A percentile compares a stretch with the other conserved stretches of the same genome.
These are phyloP conservation scores for Pseudochirops cupreus DNA, from an alignment of 2,797 vertebrate genomes.

Conservation along the genomic window DNA sequence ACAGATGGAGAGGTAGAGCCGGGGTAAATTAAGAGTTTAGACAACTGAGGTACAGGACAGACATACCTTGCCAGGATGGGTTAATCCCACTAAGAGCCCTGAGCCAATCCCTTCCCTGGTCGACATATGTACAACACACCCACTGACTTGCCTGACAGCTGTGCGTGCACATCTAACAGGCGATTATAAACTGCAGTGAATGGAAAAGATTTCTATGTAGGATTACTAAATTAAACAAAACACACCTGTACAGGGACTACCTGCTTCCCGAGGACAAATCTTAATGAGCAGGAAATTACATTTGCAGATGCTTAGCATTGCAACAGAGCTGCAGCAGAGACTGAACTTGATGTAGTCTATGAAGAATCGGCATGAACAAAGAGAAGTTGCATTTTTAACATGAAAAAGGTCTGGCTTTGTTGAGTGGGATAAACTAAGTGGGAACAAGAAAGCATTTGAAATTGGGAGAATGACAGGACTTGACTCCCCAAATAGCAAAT, in stretches of 20 bases:
- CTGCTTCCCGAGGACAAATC: slow-evolving; percentile 2
- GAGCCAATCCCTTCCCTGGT: neutral
- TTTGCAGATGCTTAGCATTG: slow-evolving; percentile 5
- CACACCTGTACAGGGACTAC: neutral
- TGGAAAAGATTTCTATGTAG: neutral
- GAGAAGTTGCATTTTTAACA: neutral
- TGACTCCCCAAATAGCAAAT: slow-evolving; percentile 8
- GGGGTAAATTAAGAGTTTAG: neutral
- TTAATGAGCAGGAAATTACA: neutral
- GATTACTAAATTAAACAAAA: slow-evolving; percentile 21
- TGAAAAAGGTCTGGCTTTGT: neutral
- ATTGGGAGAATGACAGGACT: neutral
- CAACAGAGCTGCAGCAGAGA: slow-evolving; percentile 20
- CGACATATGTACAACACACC: neutral
- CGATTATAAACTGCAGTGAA: neutral
- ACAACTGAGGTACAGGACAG: neutral
- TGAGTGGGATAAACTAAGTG: neutral
- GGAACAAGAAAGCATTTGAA: neutral
- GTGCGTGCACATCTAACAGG: neutral
- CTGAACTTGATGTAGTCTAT: neutral
- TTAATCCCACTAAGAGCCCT: neutral
- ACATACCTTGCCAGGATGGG: neutral
- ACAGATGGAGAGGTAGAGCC: neutral
- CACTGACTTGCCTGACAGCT: neutral
- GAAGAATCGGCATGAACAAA: neutral